phyloP scores from a whole-genome alignment of 2,888 invertebrate genomes.

The Temnothorax rugatulus region DNA sequence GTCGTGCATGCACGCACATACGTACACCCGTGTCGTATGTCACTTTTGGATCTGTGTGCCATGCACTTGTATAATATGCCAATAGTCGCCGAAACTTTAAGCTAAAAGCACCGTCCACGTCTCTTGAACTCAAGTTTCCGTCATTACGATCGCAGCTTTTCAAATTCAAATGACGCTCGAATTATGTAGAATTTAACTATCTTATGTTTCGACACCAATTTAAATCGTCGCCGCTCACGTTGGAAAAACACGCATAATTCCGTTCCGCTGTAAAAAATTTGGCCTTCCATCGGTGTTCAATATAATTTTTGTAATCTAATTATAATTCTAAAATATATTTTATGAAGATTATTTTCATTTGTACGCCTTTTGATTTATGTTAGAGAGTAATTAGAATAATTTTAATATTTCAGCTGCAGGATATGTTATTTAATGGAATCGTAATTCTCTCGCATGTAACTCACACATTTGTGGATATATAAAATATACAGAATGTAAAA shows the following conservation, averaged over 20 bases:
- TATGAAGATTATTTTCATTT: neutral
- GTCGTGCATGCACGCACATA: constrained; percentile 3
- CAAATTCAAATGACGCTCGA: constrained; percentile 73
- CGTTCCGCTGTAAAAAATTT: neutral
- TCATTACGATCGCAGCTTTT: constrained; percentile 43
- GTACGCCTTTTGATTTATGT: neutral
- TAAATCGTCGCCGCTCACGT: constrained; percentile 1
- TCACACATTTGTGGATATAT: neutral
- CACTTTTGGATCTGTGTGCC: neutral
- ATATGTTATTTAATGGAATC: neutral
- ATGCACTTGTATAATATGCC: neutral
- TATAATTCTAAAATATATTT: neutral
- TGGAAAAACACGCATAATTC: constrained; percentile 31
- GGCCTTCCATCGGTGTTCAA: neutral
- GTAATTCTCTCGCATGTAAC: neutral
- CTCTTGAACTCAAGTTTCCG: constrained; percentile 46
- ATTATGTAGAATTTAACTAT: constrained; percentile 68
- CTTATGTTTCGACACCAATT: constrained; percentile 14
- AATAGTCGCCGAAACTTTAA: constrained; percentile 37
- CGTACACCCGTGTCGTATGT: constrained; percentile 21
- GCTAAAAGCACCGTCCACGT: constrained; percentile 39
- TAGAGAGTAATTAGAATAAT: neutral
- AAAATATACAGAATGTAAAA: neutral
- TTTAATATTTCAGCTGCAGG: neutral
- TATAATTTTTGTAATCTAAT: neutral